Evolutionary conservation across 1,140 invertebrate species (phyloP), one percentile per base, ranked within the genome.

Genomic region (Lutraria rhynchaena): DNA sequence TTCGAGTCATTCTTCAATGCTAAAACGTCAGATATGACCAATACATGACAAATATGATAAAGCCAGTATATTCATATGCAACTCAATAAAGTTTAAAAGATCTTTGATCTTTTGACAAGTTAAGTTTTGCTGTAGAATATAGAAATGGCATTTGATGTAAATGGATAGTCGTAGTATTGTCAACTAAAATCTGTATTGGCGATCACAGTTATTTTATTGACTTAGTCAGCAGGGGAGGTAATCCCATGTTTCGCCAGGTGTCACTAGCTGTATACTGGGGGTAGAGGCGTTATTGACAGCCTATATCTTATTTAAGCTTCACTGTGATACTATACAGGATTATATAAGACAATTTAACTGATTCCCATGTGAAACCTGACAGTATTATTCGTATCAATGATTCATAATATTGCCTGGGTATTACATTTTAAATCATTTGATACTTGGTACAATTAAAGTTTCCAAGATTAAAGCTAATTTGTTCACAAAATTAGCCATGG

Each of bases 161-260:
- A 63, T 63, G 7, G 44, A 41, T 15, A 41, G 37, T 41, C 15
- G 15, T 41, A 5, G 5, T 15, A 5, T 7, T 15, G 37, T 41
- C 37, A 41, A 41, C 37, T 15, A 41, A 41, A 41, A 41, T 41
- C 37, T 15, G 37, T 41, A 15, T 41, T 15, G 15, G 15, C 15
- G 37, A 7, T 7, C 37, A 7, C 37, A 41, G 37, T 41, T 41
- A 15, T 41, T 41, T 41, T 41, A 41, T 41, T 41, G 37, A 15
- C 37, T 41, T 41, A 41, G 19, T 41, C 35, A n/a, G 22, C 24
- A 63, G 60, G 60, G 60, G 60, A 63, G 60, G 44, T 63, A 63
- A 63, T 63, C 60, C n/a, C 5, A 35, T 63, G 44, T 63, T 63
- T 37, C 37, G n/a, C 35, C 60, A 33, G 60, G 60, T 63, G 60